Conservation (phyloP, 2,113 vertebrate genomes). For the Hippocampus mohnikei region DNA sequence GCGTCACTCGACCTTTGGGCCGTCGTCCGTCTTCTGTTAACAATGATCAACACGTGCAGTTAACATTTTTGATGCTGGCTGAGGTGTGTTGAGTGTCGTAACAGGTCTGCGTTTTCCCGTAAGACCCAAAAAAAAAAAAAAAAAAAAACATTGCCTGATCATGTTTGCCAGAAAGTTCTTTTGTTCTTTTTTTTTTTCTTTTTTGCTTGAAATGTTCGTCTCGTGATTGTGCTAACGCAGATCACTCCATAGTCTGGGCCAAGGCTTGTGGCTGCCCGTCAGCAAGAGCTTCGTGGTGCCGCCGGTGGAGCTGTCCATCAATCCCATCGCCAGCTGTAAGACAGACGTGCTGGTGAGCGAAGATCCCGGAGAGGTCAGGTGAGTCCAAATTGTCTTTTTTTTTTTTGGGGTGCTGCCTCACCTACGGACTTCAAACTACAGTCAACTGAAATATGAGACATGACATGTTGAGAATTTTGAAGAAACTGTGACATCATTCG, state of each 20-base stretch:
- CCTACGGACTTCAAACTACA: background rate
- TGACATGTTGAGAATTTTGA: constrained; percentile 32
- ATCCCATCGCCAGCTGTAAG: constrained; percentile 96
- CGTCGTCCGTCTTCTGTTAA: too few relatives aligned
- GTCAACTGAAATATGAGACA: background rate
- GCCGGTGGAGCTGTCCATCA: constrained; percentile 95
- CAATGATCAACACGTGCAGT: background rate
- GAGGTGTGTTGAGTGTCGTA: background rate
- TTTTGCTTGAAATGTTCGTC: constrained; percentile 26
- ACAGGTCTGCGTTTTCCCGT: background rate
- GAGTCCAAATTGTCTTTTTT: constrained; percentile 55
- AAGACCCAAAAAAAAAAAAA: too few relatives aligned
- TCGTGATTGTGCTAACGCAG: constrained; percentile 69
- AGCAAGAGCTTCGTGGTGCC: constrained; percentile 98
- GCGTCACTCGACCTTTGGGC: too few relatives aligned
- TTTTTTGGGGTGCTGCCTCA: background rate
- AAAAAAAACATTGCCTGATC: background rate
- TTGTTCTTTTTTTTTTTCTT: background rate
- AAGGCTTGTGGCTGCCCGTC: constrained; percentile 96
- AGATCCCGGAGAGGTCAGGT: constrained; percentile 97
- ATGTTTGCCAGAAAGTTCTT: background rate
- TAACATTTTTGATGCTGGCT: background rate
- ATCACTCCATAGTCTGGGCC: constrained; percentile 95
- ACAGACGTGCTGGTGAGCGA: constrained; percentile 94
- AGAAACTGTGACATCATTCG: constrained; percentile 28